These are phyloP conservation scores for Drosophila biarmipes DNA, from an alignment of 1,140 invertebrate species.

Conservation along the genomic window DNA sequence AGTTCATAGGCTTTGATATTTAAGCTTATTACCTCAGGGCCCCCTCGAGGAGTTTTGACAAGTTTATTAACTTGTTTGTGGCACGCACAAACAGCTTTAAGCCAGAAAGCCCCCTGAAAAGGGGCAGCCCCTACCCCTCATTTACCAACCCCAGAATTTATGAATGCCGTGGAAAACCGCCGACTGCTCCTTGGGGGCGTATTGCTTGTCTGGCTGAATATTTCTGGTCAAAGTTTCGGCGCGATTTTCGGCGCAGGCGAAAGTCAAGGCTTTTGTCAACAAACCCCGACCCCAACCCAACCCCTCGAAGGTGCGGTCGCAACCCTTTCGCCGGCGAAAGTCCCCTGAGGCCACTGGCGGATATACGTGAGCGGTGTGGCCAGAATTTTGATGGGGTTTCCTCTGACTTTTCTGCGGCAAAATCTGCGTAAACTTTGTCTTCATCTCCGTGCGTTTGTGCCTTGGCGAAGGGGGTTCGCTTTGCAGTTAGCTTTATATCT, in stretches of 20 bases:
- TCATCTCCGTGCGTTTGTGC: constrained; percentile 8
- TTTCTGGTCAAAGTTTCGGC: constrained; percentile 71
- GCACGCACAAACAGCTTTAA: constrained; percentile 37
- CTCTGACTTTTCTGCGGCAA: constrained; percentile 51
- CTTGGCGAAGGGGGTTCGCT: constrained; percentile 27
- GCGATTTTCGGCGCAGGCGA: constrained; percentile 54
- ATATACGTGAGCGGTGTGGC: constrained; percentile 67
- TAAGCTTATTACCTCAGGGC: constrained; percentile 2
- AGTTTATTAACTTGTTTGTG: constrained; percentile 71
- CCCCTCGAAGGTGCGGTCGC: constrained; percentile 57
- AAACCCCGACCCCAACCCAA: neutral
- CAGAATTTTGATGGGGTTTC: constrained; percentile 74
- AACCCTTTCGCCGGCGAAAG: constrained; percentile 66
- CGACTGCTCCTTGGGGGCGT: constrained; percentile 40
- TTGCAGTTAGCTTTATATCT: constrained; percentile 67
- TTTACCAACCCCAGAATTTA: constrained; percentile 51
- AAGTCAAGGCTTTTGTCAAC: constrained; percentile 76
- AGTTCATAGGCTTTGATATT: neutral
- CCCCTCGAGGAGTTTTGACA: constrained; percentile 57
- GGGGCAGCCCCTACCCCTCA: constrained; percentile 1
- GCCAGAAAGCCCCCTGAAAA: constrained; percentile 12
- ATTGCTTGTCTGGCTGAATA: constrained; percentile 54
- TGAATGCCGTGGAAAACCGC: constrained; percentile 45
- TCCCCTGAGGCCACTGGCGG: constrained; percentile 45
- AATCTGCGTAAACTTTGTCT: constrained; percentile 76